These are phyloP conservation scores for Furcula furcula DNA, from an alignment of 2,888 invertebrate species.

Conservation along the genomic window DNA sequence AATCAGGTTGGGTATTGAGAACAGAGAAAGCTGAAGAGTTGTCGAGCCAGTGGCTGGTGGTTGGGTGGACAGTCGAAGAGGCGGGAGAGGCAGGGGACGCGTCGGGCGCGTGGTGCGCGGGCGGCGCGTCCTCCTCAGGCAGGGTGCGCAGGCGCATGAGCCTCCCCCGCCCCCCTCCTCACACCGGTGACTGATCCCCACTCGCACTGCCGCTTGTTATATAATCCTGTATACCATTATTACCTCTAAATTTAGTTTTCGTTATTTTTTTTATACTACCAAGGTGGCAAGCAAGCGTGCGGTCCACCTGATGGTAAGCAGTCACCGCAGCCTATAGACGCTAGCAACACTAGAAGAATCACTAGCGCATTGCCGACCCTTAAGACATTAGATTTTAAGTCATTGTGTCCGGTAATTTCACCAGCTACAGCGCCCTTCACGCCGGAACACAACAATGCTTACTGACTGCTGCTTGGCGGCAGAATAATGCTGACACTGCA, in stretches of 20 bases:
- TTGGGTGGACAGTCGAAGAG: conserved; percentile 28
- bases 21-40: conserved; percentile 11
- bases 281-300: no score
- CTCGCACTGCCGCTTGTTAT: conserved; percentile 74
- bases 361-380: no score
- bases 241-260: not conserved
- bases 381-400: no score
- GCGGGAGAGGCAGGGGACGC: conserved; percentile 61
- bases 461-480: no score
- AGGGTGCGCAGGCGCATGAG: conserved; percentile 69
- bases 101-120: conserved; percentile 27
- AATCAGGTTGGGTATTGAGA: conserved; percentile 7
- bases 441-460: no score
- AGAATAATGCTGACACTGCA: no score
- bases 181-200: conserved; percentile 76
- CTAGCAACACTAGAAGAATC: no score
- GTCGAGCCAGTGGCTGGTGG: conserved; percentile 20
- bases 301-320: no score
- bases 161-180: conserved; percentile 79
- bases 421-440: no score
- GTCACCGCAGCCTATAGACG: no score
- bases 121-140: conserved; percentile 63
- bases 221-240: conserved; percentile 58
- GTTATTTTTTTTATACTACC: no score
- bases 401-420: no score